phyloP scores from a whole-genome alignment of 2,113 vertebrate species.

The Thermophis baileyi region DNA sequence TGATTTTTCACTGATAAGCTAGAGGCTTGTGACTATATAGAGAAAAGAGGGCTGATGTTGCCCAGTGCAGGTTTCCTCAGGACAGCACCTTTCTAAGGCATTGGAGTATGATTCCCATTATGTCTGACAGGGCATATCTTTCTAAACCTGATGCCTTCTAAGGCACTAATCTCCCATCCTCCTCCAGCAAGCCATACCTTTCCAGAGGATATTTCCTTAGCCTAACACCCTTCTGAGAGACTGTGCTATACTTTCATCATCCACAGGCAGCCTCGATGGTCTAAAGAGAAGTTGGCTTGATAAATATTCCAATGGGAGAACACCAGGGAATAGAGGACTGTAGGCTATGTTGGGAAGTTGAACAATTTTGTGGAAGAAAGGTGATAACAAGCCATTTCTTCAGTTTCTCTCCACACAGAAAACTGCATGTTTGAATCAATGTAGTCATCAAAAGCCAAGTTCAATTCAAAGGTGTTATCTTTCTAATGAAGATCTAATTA shows the following conservation, averaged over 20 bases:
- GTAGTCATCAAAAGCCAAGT: background rate
- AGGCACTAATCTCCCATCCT: background rate
- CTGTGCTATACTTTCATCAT: background rate
- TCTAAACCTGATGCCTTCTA: background rate
- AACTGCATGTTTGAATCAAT: background rate
- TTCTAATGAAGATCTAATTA: background rate
- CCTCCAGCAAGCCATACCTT: background rate
- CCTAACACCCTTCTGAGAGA: background rate
- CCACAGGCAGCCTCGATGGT: background rate
- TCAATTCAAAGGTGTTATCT: background rate
- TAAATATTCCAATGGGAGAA: background rate
- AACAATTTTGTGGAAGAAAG: background rate
- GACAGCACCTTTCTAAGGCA: background rate
- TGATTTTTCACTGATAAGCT: rapidly evolving
- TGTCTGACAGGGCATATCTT: background rate
- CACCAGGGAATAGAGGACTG: background rate
- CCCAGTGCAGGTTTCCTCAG: background rate
- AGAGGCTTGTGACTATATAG: background rate
- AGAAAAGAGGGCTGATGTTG: background rate
- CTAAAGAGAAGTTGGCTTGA: background rate
- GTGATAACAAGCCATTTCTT: background rate
- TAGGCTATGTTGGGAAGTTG: background rate
- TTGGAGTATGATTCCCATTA: background rate
- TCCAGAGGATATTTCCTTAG: background rate
- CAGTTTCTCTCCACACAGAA: background rate